These are phyloP conservation scores for Pachypsylla venusta DNA, from an alignment of 1,140 invertebrate species.

Conservation along the genomic window DNA sequence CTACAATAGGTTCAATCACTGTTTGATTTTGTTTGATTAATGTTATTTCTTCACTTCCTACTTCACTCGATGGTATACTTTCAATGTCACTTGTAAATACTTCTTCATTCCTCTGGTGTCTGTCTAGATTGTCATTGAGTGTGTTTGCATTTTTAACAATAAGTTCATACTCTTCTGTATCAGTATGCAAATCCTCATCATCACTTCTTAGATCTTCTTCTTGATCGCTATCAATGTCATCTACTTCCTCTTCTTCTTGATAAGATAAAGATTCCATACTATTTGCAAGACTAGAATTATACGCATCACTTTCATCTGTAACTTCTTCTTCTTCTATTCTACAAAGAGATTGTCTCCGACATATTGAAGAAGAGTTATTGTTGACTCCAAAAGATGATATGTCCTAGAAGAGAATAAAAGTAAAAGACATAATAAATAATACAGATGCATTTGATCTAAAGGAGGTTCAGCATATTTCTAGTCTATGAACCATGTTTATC, in stretches of 20 bases:
- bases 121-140: neutral
- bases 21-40: no score
- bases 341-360: neutral
- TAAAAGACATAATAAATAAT: no score
- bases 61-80: neutral
- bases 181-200: neutral
- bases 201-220: neutral
- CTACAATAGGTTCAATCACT: no score
- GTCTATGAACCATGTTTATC: no score
- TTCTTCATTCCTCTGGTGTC: no score
- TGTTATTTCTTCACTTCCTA: neutral
- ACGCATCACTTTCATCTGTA: conserved; percentile 3
- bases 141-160: neutral
- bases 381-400: no score
- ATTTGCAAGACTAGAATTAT: conserved; percentile 3
- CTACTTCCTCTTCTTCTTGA: no score
- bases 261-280: neutral
- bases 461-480: no score
- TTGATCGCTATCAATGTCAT: neutral
- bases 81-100: no score
- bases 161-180: neutral
- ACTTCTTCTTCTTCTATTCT: neutral
- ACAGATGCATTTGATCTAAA: no score
- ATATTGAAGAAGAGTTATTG: no score
- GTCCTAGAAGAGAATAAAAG: no score